Evolutionary conservation across 2,888 invertebrate genomes (phyloP).

Genomic region (Dynastes tityus): DNA sequence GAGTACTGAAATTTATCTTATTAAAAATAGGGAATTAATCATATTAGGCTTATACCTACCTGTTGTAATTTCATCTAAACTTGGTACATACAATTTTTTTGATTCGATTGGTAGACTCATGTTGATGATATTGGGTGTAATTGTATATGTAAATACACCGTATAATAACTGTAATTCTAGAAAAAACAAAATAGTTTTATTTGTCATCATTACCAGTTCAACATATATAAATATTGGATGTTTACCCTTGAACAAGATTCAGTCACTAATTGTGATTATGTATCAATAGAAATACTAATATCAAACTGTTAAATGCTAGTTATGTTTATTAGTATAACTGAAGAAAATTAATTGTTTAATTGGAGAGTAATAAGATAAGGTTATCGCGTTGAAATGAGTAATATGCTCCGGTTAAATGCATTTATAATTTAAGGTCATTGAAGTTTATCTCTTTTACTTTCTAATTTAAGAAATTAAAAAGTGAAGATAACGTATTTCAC

Average conservation of each 20-base stretch:
- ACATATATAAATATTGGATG: not conserved
- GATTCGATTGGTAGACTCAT: conserved; percentile 41
- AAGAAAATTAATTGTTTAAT: conserved; percentile 39
- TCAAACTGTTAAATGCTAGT: conserved; percentile 4
- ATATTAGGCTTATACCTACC: conserved; percentile 19
- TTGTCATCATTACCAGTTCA: not conserved
- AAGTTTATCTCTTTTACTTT: conserved; percentile 33
- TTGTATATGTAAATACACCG: not conserved
- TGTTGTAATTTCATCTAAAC: conserved; percentile 34
- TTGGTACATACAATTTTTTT: conserved; percentile 38
- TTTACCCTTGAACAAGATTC: conserved; percentile 1
- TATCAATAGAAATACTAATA: too few relatives aligned
- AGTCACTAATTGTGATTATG: too few relatives aligned
- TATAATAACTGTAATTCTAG: conserved; percentile 7
- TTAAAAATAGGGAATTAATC: not conserved
- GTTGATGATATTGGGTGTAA: not conserved
- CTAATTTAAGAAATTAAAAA: conserved; percentile 7
- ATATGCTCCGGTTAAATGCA: conserved; percentile 5
- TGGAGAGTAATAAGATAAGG: conserved; percentile 18
- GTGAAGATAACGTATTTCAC: conserved; percentile 2
- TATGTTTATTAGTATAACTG: not conserved
- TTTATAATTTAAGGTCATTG: conserved; percentile 41
- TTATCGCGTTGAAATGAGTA: conserved; percentile 9
- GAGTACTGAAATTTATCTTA: conserved; percentile 75
- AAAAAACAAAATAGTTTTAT: conserved; percentile 12